phyloP scores from a whole-genome alignment of 2,797 vertebrate genomes.

The Columba guinea region DNA sequence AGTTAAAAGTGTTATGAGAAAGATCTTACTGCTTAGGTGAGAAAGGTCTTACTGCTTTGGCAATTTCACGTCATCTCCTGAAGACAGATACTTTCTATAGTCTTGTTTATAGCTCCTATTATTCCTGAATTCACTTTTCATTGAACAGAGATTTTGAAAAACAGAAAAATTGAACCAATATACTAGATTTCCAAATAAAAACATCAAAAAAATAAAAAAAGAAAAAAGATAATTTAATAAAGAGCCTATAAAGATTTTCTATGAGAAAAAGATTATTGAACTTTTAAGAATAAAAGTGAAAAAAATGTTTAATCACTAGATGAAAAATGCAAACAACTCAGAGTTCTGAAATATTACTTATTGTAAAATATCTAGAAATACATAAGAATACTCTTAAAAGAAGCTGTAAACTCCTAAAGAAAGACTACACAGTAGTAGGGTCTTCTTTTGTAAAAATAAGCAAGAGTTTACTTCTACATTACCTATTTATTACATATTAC shows the following conservation, averaged over 20 bases:
- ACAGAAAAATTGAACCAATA: not conserved
- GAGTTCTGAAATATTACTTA: not conserved
- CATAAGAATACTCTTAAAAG: not conserved
- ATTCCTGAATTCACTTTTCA: not conserved
- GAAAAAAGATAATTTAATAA: not conserved
- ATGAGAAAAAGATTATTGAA: not conserved
- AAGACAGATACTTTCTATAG: not conserved
- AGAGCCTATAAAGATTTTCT: not conserved
- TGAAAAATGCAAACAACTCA: not conserved
- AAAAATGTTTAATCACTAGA: not conserved
- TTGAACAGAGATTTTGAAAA: not conserved
- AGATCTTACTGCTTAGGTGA: not conserved
- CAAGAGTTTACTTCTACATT: not conserved
- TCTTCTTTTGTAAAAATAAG: not conserved
- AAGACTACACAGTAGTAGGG: not conserved
- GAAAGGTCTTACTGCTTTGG: not conserved
- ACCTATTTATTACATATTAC: not conserved
- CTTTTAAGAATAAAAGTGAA: not conserved
- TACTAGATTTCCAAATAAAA: not conserved
- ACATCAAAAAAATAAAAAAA: not conserved
- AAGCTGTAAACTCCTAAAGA: not conserved
- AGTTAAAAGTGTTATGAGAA: not conserved
- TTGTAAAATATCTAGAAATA: not conserved
- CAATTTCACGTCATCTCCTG: not conserved
- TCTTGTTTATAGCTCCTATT: not conserved